A percentile compares a stretch with the other conserved stretches of the same genome.
phyloP scores from a whole-genome alignment of 2,888 invertebrate species.

The Autographa gamma region DNA sequence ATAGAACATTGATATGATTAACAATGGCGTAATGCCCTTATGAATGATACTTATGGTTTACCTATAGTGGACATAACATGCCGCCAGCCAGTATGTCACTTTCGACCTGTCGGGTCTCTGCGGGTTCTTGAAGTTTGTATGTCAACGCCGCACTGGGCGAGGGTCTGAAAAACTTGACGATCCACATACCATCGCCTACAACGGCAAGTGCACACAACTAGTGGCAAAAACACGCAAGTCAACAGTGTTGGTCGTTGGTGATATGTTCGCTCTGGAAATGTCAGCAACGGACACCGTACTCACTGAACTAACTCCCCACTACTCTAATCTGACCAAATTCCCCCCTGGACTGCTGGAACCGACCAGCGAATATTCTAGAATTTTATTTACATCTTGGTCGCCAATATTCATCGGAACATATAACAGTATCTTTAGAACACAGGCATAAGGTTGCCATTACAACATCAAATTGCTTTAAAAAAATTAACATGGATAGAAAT shows the following conservation, averaged over 20 bases:
- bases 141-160: conserved; percentile 87
- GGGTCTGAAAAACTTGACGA: conserved; percentile 89
- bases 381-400: conserved; percentile 68
- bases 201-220: conserved; percentile 84
- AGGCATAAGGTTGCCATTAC: conserved; percentile 82
- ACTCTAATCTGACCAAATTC: conserved; percentile 70
- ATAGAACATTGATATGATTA: conserved; percentile 75
- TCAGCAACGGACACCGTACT: conserved; percentile 87
- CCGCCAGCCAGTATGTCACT: conserved; percentile 85
- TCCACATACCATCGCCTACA: conserved; percentile 89
- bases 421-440: conserved; percentile 76
- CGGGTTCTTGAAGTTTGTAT: conserved; percentile 81
- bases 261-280: conserved; percentile 84
- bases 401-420: conserved; percentile 37
- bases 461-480: conserved; percentile 47
- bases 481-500: conserved; percentile 21
- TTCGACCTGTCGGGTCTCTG: conserved; percentile 84
- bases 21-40: conserved; percentile 82
- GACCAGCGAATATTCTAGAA: conserved; percentile 63
- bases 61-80: conserved; percentile 86
- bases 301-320: conserved; percentile 74
- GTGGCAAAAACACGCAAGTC: conserved; percentile 77
- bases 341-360: conserved; percentile 76
- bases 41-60: conserved; percentile 89
- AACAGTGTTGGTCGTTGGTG: conserved; percentile 86